Evolutionary conservation across 2,888 invertebrate genomes (phyloP).

Genomic region (Cerastoderma edule): DNA sequence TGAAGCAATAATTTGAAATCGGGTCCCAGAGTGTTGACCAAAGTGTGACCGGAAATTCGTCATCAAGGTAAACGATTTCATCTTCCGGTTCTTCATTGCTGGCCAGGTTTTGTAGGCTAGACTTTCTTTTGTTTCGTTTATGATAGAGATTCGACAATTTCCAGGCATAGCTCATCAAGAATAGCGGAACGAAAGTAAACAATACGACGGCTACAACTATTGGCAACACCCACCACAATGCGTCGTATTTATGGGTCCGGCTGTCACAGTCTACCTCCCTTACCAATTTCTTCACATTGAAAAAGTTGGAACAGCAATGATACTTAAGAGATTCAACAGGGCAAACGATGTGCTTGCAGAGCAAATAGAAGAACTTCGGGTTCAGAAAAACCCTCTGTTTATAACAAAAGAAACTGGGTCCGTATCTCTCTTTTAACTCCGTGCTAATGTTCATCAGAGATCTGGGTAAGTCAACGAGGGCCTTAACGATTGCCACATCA

Average conservation of each 20-base stretch:
- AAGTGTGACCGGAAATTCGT: slow-evolving; percentile 10
- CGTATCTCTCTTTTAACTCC: slow-evolving; percentile 42
- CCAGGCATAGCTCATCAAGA: slow-evolving; percentile 21
- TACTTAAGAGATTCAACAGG: slow-evolving; percentile 50
- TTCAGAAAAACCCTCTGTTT: slow-evolving; percentile 46
- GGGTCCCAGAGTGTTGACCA: slow-evolving; percentile 16
- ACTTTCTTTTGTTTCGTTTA: neutral
- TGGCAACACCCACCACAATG: slow-evolving; percentile 48
- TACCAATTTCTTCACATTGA: neutral
- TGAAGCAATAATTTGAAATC: neutral
- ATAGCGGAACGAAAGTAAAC: slow-evolving; percentile 40
- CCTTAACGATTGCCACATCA: slow-evolving; percentile 36
- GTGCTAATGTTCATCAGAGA: slow-evolving; percentile 17
- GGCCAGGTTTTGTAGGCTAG: neutral
- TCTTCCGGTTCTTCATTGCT: neutral
- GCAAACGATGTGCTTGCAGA: slow-evolving; percentile 56
- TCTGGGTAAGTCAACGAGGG: slow-evolving; percentile 25
- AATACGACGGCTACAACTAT: slow-evolving; percentile 38
- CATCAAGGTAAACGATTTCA: slow-evolving; percentile 11
- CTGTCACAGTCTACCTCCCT: slow-evolving; percentile 32
- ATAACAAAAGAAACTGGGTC: slow-evolving; percentile 58
- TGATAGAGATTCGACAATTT: neutral
- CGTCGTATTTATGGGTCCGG: slow-evolving; percentile 24
- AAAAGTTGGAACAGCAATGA: slow-evolving; percentile 43
- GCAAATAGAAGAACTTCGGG: slow-evolving; percentile 34